A percentile compares a stretch with the other conserved stretches of the same genome.
These are phyloP conservation scores for Tragelaphus oryx DNA, from an alignment of 2,797 vertebrate species.

Conservation along the genomic window DNA sequence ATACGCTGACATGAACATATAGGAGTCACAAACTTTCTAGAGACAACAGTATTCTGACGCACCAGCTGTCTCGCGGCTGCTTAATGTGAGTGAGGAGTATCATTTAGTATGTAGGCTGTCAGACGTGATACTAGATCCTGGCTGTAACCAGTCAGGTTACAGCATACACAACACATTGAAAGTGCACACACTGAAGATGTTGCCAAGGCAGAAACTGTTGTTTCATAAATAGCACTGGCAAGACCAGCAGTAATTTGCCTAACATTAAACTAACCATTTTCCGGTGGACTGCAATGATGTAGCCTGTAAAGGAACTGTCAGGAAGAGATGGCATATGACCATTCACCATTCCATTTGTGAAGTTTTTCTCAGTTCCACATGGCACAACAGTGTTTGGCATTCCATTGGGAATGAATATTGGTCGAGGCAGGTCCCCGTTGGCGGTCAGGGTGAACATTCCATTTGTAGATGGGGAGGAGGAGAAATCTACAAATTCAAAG, in stretches of 20 bases:
- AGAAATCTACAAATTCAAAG: slow-evolving; percentile 78
- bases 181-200: neutral
- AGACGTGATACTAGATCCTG: neutral
- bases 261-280: slow-evolving; percentile 91
- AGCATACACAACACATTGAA: neutral
- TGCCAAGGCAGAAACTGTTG: slow-evolving; percentile 25
- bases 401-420: slow-evolving; percentile 90
- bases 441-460: slow-evolving; percentile 80
- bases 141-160: neutral
- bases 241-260: neutral
- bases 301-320: slow-evolving; percentile 93
- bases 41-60: neutral
- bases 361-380: slow-evolving; percentile 82
- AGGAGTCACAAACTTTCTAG: neutral
- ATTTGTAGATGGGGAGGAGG: slow-evolving; percentile 80
- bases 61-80: neutral
- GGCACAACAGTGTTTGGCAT: slow-evolving; percentile 89
- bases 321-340: slow-evolving; percentile 86
- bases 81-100: neutral
- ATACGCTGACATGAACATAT: neutral
- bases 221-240: slow-evolving; percentile 40
- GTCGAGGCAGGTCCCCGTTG: slow-evolving; percentile 83
- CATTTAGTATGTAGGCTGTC: neutral
- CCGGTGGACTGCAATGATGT: slow-evolving; percentile 98
- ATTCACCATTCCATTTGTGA: slow-evolving; percentile 86